Conservation (phyloP, 2,113 vertebrate species). For the Eretmochelys imbricata region DNA sequence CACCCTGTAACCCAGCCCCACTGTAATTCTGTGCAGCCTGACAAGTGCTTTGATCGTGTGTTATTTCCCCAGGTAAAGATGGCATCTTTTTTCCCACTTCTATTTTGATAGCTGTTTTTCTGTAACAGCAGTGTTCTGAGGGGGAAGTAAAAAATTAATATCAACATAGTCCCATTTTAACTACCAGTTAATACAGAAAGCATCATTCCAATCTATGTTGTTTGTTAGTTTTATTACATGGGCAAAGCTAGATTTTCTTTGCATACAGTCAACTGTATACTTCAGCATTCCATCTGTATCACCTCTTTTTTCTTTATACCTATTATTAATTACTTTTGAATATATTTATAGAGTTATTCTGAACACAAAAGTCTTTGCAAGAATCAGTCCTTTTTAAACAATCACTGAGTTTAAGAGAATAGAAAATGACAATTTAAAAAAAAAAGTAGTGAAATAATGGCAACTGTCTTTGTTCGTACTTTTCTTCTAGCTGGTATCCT, state of each 20-base stretch:
- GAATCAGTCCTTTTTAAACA: not conserved
- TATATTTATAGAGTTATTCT: not conserved
- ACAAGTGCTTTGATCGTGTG: not conserved
- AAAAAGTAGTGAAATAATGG: constrained; percentile 17
- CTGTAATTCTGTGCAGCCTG: not conserved
- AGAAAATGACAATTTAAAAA: constrained; percentile 8
- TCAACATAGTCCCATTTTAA: not conserved
- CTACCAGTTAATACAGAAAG: not conserved
- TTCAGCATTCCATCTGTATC: not conserved
- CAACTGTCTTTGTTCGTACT: constrained; percentile 15
- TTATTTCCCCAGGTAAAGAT: not conserved
- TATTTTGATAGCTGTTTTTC: not conserved
- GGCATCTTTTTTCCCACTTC: not conserved
- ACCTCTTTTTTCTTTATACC: not conserved
- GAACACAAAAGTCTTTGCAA: not conserved
- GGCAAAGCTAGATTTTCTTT: not conserved
- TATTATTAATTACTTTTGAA: not conserved
- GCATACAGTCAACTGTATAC: not conserved
- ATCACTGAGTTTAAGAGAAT: not conserved
- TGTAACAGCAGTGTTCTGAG: not conserved
- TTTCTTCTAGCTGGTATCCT: not conserved
- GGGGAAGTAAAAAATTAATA: not conserved
- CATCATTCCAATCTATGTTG: not conserved
- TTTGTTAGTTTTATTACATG: not conserved
- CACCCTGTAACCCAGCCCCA: not conserved